Base-by-base conservation (phyloP, 2,113 vertebrate species). In the Bujurquina vittata region DNA sequence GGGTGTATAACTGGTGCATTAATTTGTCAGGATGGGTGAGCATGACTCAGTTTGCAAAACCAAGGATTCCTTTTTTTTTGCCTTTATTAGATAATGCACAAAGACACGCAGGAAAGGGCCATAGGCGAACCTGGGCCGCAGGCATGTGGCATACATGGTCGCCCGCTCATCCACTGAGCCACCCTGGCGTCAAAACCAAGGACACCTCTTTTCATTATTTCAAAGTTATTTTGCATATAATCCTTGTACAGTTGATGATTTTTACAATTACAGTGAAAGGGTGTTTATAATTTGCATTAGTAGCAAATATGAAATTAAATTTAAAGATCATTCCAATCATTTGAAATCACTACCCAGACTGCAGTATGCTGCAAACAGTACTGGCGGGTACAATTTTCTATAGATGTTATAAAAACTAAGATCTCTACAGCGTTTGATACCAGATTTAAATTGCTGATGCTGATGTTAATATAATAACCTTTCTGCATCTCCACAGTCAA, bases 1-100 rank as follows among this genome's bases (percentile, higher is more conserved):
- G 26, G 56, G 37, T 56, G 69, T 55, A 10, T 29, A 83, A 75
- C 8, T 73, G 40, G 57, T 77, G 54, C 75, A 67, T 60, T 22
- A 14, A 23, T 74, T 26, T 7, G 11, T 57, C 67, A 75, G 40
- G 15, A 54, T 72, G 37, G 69, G 56, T 75, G 2, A 67, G 10
- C 17, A 26, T 26, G 23, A 49, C 35, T 61, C 35, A 26, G 31
- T 29, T 86, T 57, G 55, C 10, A 49, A 54, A 86, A 52, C 18
- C 0, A 1, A 62, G 4, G 0, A 72, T 76, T 55, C 17, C 7
- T 37, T 37, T 37, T 37, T 37, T 37, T 37, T 37, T 8, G 35
- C 35, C 35, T 37, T 37, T 37, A 37, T 37, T 37, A 37, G 8
- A 37, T 37, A 35, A 35, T 4, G 35, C 35, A 9, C 35, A 35